Conservation (phyloP, 1,140 invertebrate genomes). For the Drosophila oshimai region DNA sequence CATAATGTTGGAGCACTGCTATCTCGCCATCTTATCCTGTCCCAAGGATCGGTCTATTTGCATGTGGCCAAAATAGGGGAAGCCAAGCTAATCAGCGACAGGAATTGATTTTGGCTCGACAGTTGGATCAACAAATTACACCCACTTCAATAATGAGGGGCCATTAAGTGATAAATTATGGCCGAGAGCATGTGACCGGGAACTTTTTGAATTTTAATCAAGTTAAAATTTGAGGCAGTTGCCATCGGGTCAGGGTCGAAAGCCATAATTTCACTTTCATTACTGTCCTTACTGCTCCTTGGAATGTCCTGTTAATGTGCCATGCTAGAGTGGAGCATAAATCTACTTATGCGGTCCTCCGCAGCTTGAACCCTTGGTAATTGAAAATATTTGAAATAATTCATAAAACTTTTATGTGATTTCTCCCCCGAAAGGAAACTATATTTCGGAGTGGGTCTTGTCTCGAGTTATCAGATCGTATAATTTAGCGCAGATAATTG, state of each 20-base stretch:
- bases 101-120: constrained; percentile 25
- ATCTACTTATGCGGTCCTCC: constrained; percentile 68
- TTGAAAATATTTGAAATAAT: constrained; percentile 81
- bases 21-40: constrained; percentile 14
- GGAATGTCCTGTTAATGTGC: constrained; percentile 75
- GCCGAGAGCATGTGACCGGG: constrained; percentile 8
- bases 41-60: constrained; percentile 10
- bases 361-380: constrained; percentile 46
- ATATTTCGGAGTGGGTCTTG: constrained; percentile 19
- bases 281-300: constrained; percentile 27
- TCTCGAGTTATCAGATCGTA: constrained; percentile 48
- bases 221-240: constrained; percentile 69
- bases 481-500: constrained; percentile 71
- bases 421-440: constrained; percentile 50
- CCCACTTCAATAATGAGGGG: constrained; percentile 48
- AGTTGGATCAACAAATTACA: constrained; percentile 38
- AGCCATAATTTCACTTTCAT: constrained; percentile 70
- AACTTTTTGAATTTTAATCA: constrained; percentile 77
- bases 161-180: constrained; percentile 72
- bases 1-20: neutral
- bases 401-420: constrained; percentile 80
- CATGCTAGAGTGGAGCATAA: constrained; percentile 75
- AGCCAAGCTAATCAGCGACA: constrained; percentile 25
- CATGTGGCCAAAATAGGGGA: neutral
- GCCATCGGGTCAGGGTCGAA: constrained; percentile 51